These are phyloP conservation scores for Bugulina stolonifera DNA, from an alignment of 2,888 invertebrate genomes.

Conservation along the genomic window DNA sequence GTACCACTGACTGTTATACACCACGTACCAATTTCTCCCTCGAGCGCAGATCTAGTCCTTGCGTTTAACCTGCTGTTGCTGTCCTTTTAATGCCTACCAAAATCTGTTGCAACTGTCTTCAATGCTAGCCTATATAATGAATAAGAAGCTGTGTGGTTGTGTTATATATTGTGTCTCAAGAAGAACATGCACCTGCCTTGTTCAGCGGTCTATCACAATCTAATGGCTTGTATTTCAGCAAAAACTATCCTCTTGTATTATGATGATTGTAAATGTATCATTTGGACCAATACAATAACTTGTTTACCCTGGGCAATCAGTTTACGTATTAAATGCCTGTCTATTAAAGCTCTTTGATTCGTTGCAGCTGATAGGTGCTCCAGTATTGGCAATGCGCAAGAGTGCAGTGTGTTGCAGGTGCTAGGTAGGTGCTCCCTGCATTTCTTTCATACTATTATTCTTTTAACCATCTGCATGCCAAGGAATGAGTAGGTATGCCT, in stretches of 20 bases:
- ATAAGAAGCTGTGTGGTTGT: neutral
- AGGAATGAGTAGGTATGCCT: too few relatives aligned
- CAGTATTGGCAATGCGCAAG: neutral
- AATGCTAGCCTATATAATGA: too few relatives aligned
- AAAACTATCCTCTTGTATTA: neutral
- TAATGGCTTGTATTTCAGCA: neutral
- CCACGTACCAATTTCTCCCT: too few relatives aligned
- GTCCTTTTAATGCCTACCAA: too few relatives aligned
- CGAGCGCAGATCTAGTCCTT: too few relatives aligned
- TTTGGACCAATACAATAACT: neutral
- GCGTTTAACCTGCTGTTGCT: too few relatives aligned
- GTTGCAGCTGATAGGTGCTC: neutral
- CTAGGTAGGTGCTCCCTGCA: neutral
- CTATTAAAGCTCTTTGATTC: neutral
- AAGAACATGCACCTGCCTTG: neutral
- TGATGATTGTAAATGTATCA: neutral
- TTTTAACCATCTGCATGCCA: neutral
- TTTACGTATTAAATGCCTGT: neutral
- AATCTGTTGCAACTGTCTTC: too few relatives aligned
- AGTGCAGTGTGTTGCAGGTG: neutral
- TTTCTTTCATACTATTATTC: neutral
- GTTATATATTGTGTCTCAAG: neutral
- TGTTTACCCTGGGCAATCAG: constrained; percentile 13
- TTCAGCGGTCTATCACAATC: neutral
- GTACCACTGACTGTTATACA: too few relatives aligned